Conservation (phyloP, 2,113 vertebrate genomes). For the Illadopsis cleaveri region DNA sequence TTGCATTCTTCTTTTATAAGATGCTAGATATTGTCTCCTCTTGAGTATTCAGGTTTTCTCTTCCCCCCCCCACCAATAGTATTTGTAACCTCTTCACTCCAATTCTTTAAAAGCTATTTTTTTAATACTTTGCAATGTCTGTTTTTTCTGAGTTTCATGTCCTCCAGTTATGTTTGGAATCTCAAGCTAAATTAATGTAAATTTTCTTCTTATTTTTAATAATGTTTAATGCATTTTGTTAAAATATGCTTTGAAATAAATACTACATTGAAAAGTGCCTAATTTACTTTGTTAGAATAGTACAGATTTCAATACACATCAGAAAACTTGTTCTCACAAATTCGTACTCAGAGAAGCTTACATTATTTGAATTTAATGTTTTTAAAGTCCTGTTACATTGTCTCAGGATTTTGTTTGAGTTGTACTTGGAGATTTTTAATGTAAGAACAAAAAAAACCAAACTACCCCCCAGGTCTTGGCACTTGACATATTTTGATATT, state of each 20-base stretch:
- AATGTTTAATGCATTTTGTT: neutral
- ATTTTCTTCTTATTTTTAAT: neutral
- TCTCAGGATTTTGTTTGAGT: neutral
- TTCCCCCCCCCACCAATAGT: accelerated
- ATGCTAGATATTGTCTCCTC: neutral
- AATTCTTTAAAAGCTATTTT: neutral
- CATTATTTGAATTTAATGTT: neutral
- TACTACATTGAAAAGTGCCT: neutral
- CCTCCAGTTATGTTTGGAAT: neutral
- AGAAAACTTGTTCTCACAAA: neutral
- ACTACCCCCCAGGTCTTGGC: neutral
- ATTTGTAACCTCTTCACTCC: neutral
- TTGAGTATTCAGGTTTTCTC: neutral
- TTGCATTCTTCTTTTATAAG: neutral
- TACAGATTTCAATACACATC: neutral
- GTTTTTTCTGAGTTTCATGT: neutral
- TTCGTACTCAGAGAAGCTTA: neutral
- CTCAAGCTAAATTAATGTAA: neutral
- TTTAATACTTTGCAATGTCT: neutral
- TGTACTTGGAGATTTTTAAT: neutral
- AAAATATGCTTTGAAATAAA: neutral
- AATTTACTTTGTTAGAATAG: neutral
- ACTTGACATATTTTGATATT: neutral
- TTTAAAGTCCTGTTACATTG: neutral
- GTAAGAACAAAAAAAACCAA: neutral